Percentiles rank a stretch among this genome's conserved stretches.
These are phyloP conservation scores for Leistus spinibarbis DNA, from an alignment of 2,888 invertebrate genomes.

Conservation along the genomic window DNA sequence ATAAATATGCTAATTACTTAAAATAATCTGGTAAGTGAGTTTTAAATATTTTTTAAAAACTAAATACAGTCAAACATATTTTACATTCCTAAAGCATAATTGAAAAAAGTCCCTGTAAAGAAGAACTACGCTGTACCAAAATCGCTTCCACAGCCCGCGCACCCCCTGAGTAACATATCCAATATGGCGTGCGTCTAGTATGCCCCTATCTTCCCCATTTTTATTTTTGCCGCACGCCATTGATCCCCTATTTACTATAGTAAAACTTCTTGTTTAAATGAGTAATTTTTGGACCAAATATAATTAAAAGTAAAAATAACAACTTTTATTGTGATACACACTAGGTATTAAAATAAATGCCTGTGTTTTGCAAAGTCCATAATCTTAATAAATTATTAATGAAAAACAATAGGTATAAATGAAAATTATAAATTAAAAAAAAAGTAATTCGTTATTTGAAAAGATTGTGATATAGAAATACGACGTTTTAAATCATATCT, in stretches of 20 bases:
- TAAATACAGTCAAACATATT: background rate
- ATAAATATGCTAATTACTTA: background rate
- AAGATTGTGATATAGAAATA: slow-evolving; percentile 38
- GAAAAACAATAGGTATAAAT: background rate
- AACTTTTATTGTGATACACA: slow-evolving; percentile 45
- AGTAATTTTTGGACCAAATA: slow-evolving; percentile 45
- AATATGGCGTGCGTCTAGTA: slow-evolving; percentile 19
- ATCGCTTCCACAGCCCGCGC: background rate
- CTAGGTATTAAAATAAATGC: slow-evolving; percentile 25
- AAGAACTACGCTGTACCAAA: background rate
- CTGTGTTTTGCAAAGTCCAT: slow-evolving; percentile 37
- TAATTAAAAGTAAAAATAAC: slow-evolving; percentile 33
- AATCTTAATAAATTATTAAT: slow-evolving; percentile 9
- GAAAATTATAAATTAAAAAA: slow-evolving; percentile 10
- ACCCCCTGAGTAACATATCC: slow-evolving; percentile 30
- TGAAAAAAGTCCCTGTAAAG: background rate
- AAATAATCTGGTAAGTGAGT: background rate
- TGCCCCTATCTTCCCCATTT: too few relatives aligned
- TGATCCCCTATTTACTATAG: background rate
- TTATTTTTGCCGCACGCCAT: background rate
- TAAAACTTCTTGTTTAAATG: slow-evolving; percentile 39
- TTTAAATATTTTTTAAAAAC: too few relatives aligned
- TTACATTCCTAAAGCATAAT: background rate
- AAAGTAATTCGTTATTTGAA: slow-evolving; percentile 24
- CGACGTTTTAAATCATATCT: slow-evolving; percentile 26